Base-by-base conservation (phyloP, 37 sponge, comb jelly and placozoan genomes). In the Oscarella lobularis region DNA sequence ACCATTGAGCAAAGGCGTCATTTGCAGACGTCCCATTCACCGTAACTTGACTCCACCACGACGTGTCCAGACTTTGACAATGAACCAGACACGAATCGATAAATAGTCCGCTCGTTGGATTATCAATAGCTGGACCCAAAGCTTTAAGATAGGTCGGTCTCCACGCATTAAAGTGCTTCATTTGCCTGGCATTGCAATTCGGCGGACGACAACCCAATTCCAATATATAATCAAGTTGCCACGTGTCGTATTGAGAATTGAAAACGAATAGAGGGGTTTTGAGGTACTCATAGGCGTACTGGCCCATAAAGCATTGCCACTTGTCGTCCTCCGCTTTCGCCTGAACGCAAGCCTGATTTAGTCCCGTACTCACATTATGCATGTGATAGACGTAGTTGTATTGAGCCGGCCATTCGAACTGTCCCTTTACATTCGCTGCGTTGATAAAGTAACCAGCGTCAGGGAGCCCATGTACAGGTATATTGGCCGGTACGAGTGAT, bases 261-360 rank as follows among this genome's bases (percentile, higher is more conserved):
- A 82, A 68, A 3, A 72, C 74, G 40, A 87, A 91, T 27, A 87
- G 37, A 1, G 88, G 88, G 31, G 81, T 79, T 66, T 81, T 83
- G 74, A 91, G 84, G 79, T 79, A 81, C 27, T 77, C 80, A 35
- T 77, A 82, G 35, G 82, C 80, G 83, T 87, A 91, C 92, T 91
- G 88, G 66, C 85, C 88, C 77, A 79, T 75, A 41, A 84, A 66
- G 67, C 92, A 91, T 65, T 79, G 83, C 92, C 92, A 91, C 36
- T 75, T 75, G 38, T 86, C 82, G 40, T 60, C 66, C 1, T 5
- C 33, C 9, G 20, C 37, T 36, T 75, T 40, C 34, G 77, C 75
- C 9, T 37, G 27, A 2, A 87, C 60, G 60, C 92, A 91, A 31
- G 72, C 83, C 6, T 75, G 76, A 41, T 87, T 84, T 34, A 87